Evolutionary conservation across 2,797 vertebrate species (phyloP).

Genomic region (Myotis vivesi): DNA sequence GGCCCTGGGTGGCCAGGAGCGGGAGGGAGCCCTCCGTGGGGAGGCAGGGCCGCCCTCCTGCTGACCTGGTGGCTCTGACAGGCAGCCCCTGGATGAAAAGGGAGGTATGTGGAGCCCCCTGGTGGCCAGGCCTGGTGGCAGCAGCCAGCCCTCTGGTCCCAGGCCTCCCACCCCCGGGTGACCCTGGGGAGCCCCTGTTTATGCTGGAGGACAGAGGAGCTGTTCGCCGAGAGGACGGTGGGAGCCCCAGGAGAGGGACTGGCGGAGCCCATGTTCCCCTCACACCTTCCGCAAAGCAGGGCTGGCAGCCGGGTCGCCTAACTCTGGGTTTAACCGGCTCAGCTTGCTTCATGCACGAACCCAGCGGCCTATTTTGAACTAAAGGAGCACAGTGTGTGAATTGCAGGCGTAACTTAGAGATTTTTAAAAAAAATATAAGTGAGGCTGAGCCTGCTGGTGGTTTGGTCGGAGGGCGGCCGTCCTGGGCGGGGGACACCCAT

Average conservation of each 20-base stretch:
- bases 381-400: fast-evolving
- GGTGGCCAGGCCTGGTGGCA: background rate
- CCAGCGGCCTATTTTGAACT: background rate
- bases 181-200: background rate
- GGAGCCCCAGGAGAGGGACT: too few species aligned
- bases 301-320: background rate
- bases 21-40: background rate
- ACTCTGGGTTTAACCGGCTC: too few species aligned
- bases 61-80: too few species aligned
- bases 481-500: background rate
- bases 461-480: fast-evolving
- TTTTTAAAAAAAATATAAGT: background rate
- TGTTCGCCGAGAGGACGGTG: fast-evolving
- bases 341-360: background rate
- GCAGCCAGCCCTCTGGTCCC: background rate
- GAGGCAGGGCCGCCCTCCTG: too few species aligned
- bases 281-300: background rate
- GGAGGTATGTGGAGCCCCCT: background rate
- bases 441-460: background rate
- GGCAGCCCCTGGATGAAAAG: too few species aligned
- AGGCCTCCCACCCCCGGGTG: background rate
- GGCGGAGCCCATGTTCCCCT: background rate
- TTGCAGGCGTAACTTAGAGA: fast-evolving
- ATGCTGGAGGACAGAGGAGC: background rate
- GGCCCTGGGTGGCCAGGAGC: background rate